phyloP scores from a whole-genome alignment of 2,797 vertebrate genomes.

The Hemitrygon akajei region DNA sequence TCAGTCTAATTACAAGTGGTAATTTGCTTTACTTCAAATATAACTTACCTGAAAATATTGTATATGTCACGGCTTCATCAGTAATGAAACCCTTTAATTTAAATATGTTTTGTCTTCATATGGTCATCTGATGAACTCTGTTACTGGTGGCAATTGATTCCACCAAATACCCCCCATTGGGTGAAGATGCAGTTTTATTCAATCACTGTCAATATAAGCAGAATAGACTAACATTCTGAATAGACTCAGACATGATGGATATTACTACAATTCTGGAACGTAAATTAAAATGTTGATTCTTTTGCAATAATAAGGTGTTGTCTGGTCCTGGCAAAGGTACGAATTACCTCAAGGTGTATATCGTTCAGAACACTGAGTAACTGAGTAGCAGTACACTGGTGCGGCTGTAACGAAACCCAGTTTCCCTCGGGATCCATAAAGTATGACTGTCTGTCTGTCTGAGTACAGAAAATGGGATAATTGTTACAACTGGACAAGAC shows the following conservation, averaged over 20 bases:
- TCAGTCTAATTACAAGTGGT: neutral
- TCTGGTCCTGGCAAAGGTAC: no score
- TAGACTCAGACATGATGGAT: neutral
- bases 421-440: no score
- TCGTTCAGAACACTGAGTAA: no score
- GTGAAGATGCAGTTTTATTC: neutral
- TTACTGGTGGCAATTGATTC: neutral
- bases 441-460: no score
- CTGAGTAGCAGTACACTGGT: no score
- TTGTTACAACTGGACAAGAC: no score
- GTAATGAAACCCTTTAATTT: neutral
- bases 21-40: conserved; percentile 11
- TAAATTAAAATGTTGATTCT: neutral
- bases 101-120: neutral
- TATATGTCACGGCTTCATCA: neutral
- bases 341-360: no score
- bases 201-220: neutral
- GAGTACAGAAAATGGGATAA: no score
- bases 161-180: neutral
- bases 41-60: neutral
- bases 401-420: no score
- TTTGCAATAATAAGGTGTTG: neutral
- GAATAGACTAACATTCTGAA: neutral
- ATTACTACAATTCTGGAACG: neutral
- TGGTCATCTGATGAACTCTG: neutral